These are phyloP conservation scores for Rattus norvegicus DNA, from an alignment of 2,113 vertebrate species.

Conservation along the genomic window DNA sequence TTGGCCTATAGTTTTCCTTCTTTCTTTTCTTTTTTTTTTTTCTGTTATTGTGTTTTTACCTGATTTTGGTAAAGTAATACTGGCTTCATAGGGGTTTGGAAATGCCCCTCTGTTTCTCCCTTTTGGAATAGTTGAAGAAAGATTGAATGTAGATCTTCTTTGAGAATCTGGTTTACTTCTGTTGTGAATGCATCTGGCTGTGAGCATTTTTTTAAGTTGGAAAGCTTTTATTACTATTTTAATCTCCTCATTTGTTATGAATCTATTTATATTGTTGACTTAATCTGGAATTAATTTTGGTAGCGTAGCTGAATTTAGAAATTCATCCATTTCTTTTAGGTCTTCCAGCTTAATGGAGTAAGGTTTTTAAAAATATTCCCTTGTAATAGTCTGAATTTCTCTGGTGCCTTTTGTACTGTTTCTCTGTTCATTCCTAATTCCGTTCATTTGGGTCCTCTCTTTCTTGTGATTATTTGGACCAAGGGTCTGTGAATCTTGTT, in stretches of 20 bases:
- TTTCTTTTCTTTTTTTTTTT: rapidly evolving
- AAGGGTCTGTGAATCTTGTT: background rate
- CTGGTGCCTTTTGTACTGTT: background rate
- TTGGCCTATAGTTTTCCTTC: background rate
- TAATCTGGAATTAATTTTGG: background rate
- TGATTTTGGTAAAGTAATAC: background rate
- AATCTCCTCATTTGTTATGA: background rate
- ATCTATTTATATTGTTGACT: background rate
- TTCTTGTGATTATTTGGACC: background rate
- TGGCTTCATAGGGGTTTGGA: background rate
- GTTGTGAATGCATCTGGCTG: background rate
- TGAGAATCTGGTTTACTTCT: background rate
- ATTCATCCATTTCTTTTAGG: background rate
- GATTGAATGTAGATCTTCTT: background rate
- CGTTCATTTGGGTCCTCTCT: background rate
- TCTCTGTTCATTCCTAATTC: background rate
- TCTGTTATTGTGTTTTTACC: background rate
- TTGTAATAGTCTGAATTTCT: background rate
- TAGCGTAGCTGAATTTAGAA: background rate
- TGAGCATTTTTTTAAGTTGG: background rate
- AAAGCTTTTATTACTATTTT: background rate
- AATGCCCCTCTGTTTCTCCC: background rate
- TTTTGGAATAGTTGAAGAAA: background rate
- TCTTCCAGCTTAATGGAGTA: background rate
- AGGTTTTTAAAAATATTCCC: background rate